Conservation (phyloP, 2,797 vertebrate species). For the Hydrophis major region DNA sequence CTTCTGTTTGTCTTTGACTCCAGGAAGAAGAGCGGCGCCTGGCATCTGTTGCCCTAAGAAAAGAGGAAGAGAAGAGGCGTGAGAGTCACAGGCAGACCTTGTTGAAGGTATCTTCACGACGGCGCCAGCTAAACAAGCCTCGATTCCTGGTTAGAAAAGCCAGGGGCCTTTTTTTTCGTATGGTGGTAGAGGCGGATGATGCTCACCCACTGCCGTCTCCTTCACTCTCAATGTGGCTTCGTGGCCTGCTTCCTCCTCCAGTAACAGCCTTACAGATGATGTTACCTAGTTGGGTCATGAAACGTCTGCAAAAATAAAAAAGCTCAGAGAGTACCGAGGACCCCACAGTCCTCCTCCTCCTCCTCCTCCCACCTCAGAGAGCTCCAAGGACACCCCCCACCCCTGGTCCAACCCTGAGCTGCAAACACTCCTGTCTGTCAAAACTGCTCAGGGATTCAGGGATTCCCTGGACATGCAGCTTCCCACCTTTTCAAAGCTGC, state of each 20-base stretch:
- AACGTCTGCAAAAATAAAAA: neutral
- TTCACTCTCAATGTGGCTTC: neutral
- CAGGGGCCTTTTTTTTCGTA: neutral
- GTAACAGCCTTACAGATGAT: neutral
- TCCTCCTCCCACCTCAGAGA: too few species aligned
- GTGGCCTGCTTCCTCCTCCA: neutral
- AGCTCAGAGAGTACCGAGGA: too few species aligned
- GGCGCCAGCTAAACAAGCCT: neutral
- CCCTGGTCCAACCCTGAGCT: too few species aligned
- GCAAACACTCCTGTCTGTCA: too few species aligned
- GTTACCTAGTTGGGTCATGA: neutral
- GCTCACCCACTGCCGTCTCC: neutral
- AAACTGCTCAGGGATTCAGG: neutral
- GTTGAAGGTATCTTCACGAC: conserved; percentile 81
- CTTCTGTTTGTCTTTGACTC: conserved; percentile 31
- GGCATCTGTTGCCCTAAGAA: conserved; percentile 88
- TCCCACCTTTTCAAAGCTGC: neutral
- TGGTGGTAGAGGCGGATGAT: neutral
- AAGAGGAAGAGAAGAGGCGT: conserved; percentile 95
- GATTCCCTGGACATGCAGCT: neutral
- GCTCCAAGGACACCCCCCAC: too few species aligned
- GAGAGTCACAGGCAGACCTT: conserved; percentile 92
- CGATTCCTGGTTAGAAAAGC: neutral
- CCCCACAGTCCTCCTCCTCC: too few species aligned
- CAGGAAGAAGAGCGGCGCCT: conserved; percentile 98